Conservation (phyloP, 2,888 invertebrate genomes). For the Sinodicranocentrus sp. region DNA sequence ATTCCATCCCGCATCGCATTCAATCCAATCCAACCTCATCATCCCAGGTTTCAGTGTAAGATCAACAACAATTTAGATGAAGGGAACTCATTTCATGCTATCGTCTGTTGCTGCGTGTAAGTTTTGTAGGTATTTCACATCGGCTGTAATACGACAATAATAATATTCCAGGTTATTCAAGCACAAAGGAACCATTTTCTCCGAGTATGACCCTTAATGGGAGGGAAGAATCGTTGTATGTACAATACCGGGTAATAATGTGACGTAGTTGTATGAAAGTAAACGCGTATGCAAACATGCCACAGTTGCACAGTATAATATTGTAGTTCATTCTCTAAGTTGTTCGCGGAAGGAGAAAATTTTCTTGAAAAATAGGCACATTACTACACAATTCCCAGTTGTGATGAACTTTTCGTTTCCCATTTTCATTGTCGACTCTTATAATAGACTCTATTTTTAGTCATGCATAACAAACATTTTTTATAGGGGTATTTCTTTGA, state of each 20-base stretch:
- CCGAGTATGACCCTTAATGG: conserved; percentile 8
- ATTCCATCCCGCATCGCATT: too few relatives aligned
- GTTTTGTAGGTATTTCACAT: too few relatives aligned
- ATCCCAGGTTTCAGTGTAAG: too few relatives aligned
- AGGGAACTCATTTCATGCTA: too few relatives aligned
- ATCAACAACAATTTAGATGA: too few relatives aligned
- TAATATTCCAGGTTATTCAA: conserved; percentile 19
- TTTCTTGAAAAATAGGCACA: conserved; percentile 31
- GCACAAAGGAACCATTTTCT: conserved; percentile 9
- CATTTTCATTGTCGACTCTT: conserved; percentile 8
- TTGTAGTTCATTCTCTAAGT: too few relatives aligned
- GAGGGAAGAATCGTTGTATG: background rate
- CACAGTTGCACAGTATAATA: background rate
- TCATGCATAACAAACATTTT: conserved; percentile 51
- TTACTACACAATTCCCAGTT: conserved; percentile 24
- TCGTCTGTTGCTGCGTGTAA: too few relatives aligned
- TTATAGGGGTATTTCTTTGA: conserved; percentile 12
- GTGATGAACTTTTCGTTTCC: conserved; percentile 45
- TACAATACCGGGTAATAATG: too few relatives aligned
- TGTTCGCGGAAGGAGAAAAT: too few relatives aligned
- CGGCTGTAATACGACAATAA: background rate
- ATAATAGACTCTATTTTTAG: conserved; percentile 30
- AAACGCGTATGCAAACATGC: conserved; percentile 1
- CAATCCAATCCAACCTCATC: too few relatives aligned
- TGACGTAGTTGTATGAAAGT: conserved; percentile 3